These are phyloP conservation scores for Epinotia demarniana DNA, from an alignment of 2,888 invertebrate species.

Conservation along the genomic window DNA sequence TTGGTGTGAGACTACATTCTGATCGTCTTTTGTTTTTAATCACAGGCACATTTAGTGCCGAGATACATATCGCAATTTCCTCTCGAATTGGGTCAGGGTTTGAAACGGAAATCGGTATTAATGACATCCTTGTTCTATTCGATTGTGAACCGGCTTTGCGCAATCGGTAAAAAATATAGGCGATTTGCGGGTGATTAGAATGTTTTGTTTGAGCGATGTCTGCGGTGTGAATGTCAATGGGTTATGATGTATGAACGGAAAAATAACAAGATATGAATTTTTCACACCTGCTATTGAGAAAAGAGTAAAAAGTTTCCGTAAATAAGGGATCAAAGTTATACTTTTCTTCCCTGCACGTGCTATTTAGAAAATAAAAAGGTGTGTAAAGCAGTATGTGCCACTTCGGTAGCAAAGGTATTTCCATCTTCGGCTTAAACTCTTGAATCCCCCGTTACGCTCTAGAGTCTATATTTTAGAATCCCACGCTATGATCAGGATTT, in stretches of 20 bases:
- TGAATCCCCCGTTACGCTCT: no score
- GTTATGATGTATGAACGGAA: neutral
- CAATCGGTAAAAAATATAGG: conserved; percentile 31
- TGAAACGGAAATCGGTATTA: conserved; percentile 39
- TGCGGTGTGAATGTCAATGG: neutral
- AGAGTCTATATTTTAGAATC: no score
- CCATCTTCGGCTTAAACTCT: no score
- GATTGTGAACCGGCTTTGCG: conserved; percentile 27
- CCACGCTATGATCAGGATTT: no score
- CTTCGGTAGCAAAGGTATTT: no score
- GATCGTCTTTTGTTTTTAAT: conserved; percentile 26
- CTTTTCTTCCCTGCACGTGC: no score
- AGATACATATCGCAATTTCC: conserved; percentile 39
- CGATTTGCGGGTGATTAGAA: conserved; percentile 14
- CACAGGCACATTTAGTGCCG: neutral
- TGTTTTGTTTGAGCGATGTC: conserved; percentile 11
- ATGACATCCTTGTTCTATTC: conserved; percentile 41
- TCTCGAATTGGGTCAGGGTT: conserved; percentile 38
- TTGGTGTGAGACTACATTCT: conserved; percentile 1
- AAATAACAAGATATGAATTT: no score
- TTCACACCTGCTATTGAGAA: no score
- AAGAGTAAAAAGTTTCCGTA: no score
- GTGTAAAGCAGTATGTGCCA: no score
- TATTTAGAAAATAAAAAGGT: no score
- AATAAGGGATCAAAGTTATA: no score